Conservation (phyloP, 2,888 invertebrate genomes). For the Atethmia centrago region DNA sequence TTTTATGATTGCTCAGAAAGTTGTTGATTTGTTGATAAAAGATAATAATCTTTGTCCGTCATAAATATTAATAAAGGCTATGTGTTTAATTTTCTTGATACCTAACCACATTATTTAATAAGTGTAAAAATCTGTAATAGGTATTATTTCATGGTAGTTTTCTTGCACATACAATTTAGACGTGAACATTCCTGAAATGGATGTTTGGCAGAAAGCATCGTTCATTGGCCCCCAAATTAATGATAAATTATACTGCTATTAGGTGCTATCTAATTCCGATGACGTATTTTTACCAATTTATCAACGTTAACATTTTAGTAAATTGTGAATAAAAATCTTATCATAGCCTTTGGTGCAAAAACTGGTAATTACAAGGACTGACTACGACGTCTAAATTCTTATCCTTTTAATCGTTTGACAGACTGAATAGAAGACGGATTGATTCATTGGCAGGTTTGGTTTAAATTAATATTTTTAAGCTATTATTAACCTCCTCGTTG, state of each 20-base stretch:
- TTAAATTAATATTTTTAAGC: not conserved
- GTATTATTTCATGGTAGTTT: not conserved
- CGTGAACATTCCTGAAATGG: not conserved
- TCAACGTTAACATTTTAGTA: not conserved
- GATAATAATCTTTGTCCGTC: not conserved
- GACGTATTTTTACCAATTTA: not conserved
- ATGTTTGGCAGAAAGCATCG: not conserved
- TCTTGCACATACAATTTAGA: not conserved
- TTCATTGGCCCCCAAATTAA: not conserved
- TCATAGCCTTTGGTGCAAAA: not conserved
- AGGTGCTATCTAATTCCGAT: not conserved
- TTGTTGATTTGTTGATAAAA: not conserved
- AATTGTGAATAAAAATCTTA: not conserved
- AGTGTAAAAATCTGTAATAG: not conserved
- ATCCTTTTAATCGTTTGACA: constrained; percentile 1
- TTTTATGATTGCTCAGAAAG: not conserved
- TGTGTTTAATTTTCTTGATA: not conserved
- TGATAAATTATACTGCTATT: not conserved
- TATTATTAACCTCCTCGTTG: not conserved
- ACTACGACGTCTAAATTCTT: not conserved
- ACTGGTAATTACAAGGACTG: not conserved
- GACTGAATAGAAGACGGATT: constrained; percentile 13
- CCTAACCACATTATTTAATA: not conserved
- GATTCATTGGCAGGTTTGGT: not conserved
- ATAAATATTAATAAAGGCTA: not conserved